Evolutionary conservation across 1,140 invertebrate genomes (phyloP).

Genomic region (Camponotus floridanus): DNA sequence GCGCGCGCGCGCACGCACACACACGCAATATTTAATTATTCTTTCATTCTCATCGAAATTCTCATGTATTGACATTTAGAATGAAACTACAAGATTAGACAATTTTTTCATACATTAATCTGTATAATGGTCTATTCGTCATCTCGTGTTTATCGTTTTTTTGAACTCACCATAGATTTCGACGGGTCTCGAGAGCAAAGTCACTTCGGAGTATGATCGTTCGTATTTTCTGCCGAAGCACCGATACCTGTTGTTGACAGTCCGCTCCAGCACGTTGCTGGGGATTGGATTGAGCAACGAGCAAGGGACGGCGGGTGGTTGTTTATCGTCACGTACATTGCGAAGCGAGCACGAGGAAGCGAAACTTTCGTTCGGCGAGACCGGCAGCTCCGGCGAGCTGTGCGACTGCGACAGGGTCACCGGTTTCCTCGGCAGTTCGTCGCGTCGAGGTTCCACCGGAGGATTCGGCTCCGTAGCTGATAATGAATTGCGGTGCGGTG

Average conservation of each 20-base stretch:
- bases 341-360: conserved; percentile 64
- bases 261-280: neutral
- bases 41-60: neutral
- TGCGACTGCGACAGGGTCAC: conserved; percentile 80
- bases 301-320: neutral
- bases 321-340: conserved; percentile 60
- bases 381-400: conserved; percentile 84
- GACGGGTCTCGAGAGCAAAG: conserved; percentile 73
- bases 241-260: neutral
- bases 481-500: conserved; percentile 7
- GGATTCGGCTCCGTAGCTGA: conserved; percentile 32
- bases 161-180: conserved; percentile 81
- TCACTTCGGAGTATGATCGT: conserved; percentile 82
- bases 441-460: conserved; percentile 2
- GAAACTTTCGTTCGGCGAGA: conserved; percentile 71
- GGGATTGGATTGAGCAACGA: conserved; percentile 34
- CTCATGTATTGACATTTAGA: conserved; percentile 9
- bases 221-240: conserved; percentile 77
- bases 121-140: neutral
- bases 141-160: neutral
- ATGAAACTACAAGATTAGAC: neutral
- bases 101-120: neutral
- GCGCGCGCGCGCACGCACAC: neutral
- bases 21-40: neutral
- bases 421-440: conserved; percentile 68